Evolutionary conservation across 2,797 vertebrate species (phyloP).

Genomic region (Balearica regulorum): DNA sequence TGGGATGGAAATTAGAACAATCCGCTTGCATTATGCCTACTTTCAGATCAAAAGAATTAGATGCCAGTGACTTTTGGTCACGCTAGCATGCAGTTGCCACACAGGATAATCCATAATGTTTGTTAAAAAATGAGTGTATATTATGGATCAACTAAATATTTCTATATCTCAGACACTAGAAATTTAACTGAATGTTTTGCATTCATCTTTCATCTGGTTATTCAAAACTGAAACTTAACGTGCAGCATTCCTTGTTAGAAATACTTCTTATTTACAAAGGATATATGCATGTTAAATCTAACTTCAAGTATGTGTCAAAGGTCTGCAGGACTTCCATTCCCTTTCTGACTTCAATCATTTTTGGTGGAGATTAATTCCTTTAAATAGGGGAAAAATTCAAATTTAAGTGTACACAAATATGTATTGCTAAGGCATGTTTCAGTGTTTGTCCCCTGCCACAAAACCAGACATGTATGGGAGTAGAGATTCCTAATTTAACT

Average conservation of each 20-base stretch:
- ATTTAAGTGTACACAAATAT: neutral
- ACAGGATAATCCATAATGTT: neutral
- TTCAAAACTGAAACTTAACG: neutral
- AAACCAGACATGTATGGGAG: neutral
- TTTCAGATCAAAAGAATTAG: neutral
- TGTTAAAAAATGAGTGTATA: neutral
- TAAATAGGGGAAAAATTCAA: neutral
- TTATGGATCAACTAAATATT: neutral
- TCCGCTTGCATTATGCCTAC: neutral
- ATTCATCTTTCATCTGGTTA: neutral
- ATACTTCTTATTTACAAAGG: neutral
- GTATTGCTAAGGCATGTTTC: neutral
- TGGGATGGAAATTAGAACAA: neutral
- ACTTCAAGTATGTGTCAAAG: neutral
- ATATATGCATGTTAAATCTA: neutral
- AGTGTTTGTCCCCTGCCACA: neutral
- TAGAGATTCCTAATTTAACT: neutral
- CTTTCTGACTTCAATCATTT: neutral
- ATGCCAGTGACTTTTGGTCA: neutral
- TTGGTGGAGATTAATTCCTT: neutral
- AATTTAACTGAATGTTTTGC: neutral
- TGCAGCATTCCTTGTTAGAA: neutral
- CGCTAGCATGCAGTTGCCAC: neutral
- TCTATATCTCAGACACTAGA: neutral
- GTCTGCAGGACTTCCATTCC: neutral